phyloP scores from a whole-genome alignment of 37 sponge, comb jelly and placozoan species.

The Bolinopsis microptera region DNA sequence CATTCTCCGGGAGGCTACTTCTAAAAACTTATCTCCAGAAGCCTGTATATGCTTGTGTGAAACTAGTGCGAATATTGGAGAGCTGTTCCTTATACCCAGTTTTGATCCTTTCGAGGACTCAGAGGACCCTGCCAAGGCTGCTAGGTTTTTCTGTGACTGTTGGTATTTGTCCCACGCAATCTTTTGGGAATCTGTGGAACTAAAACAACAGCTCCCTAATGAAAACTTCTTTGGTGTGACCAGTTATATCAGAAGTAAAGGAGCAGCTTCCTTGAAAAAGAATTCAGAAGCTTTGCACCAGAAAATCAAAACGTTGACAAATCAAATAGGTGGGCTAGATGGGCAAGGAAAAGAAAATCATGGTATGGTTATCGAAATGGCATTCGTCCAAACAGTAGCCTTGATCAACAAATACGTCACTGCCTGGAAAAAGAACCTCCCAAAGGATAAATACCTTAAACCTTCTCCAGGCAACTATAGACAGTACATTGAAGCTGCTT shows the following conservation, averaged over 20 bases:
- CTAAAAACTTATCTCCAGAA: neutral
- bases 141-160: constrained; percentile 43
- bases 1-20: constrained; percentile 30
- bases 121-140: neutral
- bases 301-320: neutral
- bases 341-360: constrained; percentile 52
- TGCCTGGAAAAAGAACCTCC: constrained; percentile 14
- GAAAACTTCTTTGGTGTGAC: constrained; percentile 4
- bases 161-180: constrained; percentile 46
- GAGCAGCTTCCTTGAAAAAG: neutral
- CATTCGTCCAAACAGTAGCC: constrained; percentile 21
- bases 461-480: neutral
- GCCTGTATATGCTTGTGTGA: neutral
- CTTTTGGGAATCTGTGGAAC: constrained; percentile 8
- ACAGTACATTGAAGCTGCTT: neutral
- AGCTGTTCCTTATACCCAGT: neutral
- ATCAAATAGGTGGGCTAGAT: constrained; percentile 37
- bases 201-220: neutral
- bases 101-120: neutral
- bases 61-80: neutral
- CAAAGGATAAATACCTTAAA: neutral
- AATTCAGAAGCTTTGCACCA: neutral
- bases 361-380: constrained; percentile 58
- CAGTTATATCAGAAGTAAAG: neutral
- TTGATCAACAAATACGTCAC: neutral